These are phyloP conservation scores for Agriopis marginaria DNA, from an alignment of 2,888 invertebrate species.

Conservation along the genomic window DNA sequence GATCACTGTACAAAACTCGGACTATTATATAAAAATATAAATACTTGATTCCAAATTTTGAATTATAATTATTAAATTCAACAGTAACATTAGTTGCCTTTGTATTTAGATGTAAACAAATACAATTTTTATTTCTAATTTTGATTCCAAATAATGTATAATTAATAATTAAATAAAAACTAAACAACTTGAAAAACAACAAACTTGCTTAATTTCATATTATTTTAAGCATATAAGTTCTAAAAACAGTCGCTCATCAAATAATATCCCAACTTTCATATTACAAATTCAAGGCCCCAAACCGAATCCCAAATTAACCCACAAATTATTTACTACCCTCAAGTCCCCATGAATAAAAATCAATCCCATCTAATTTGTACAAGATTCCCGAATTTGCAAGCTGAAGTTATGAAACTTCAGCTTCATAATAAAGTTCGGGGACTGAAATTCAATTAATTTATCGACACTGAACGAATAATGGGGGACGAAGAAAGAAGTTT, in stretches of 20 bases:
- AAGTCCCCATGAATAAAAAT: slow-evolving; percentile 41
- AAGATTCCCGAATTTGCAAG: slow-evolving; percentile 54
- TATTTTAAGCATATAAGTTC: no score
- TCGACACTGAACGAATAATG: slow-evolving; percentile 66
- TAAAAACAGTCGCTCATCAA: background rate
- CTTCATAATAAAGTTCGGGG: slow-evolving; percentile 62
- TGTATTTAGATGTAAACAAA: no score
- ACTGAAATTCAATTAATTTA: slow-evolving; percentile 72
- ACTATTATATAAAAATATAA: no score
- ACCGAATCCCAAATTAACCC: slow-evolving; percentile 9
- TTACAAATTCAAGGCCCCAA: slow-evolving; percentile 4
- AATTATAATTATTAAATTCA: no score
- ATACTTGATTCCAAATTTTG: no score
- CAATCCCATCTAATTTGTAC: slow-evolving; percentile 53
- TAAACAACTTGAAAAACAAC: no score
- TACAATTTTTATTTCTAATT: no score
- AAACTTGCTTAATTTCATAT: no score
- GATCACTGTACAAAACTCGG: no score
- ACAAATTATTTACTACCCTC: slow-evolving; percentile 23
- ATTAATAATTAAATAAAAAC: no score
- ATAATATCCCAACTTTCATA: background rate
- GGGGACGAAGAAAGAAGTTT: slow-evolving; percentile 63
- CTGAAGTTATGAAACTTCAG: slow-evolving; percentile 52
- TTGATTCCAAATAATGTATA: no score
- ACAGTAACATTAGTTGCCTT: no score